Evolutionary conservation across 2,888 invertebrate genomes (phyloP), one percentile per base, ranked within the genome.

Genomic region (Bellardia pandia): DNA sequence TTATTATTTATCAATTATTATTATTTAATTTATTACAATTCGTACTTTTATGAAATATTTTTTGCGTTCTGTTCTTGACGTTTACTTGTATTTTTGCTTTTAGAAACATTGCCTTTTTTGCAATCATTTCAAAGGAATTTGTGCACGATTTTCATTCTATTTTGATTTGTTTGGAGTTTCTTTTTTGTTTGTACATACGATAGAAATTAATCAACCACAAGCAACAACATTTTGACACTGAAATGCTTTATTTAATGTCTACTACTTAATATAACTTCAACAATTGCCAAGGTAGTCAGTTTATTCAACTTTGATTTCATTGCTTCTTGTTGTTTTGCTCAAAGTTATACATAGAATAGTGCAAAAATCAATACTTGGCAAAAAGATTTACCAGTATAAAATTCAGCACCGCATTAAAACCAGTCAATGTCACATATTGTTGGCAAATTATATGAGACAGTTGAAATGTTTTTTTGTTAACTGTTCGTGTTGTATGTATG

Each of bases 291-390:
- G 68, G 68, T 51, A 69, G 51, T 9, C 51, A 14, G 68, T 51
- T 8, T n/a, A 48, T 69, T 69, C 48, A 69, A 69, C 68, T 69
- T 69, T 48, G 30, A 0, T 69, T 51, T 48, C 3, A 2, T 51
- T 7, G 14, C 8, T 4, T 40, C 5, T 14, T 60, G 5, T 62
- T 33, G 23, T 23, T 23, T 23, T 23, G 23, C 23, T 23, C 23
- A 23, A 23, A 23, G 23, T 23, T 23, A 23, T 23, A 23, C 23
- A 23, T 23, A 23, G 0, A 23, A 23, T 23, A 23, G 23, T 23
- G 23, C 23, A 68, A 51, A 69, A 69, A 69, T 69, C 68, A 69
- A 33, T 69, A 69, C 4, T 51, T 69, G 68, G 48, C 68, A 69
- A 60, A 51, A 33, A 2, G 2, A 69, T 51, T 69, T 51, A 9